phyloP scores from a whole-genome alignment of 2,113 vertebrate species.

The Tiliqua scincoides region DNA sequence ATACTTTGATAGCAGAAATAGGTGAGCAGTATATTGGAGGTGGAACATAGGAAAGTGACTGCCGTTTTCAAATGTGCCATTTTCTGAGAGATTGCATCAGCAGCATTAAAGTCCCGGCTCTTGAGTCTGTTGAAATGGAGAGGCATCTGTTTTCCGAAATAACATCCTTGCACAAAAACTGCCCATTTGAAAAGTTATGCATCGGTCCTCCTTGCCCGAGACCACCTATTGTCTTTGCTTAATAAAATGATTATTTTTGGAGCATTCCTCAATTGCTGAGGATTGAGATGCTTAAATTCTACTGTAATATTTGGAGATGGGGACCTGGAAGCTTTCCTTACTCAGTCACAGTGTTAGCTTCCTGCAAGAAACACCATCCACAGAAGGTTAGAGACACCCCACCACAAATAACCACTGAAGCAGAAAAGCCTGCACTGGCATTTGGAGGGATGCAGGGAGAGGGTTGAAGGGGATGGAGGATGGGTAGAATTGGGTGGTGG shows the following conservation, averaged over 20 bases:
- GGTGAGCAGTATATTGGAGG: neutral
- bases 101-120: conserved; percentile 15
- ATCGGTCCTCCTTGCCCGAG: neutral
- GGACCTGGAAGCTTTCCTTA: neutral
- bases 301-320: neutral
- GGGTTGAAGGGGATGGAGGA: too few species aligned
- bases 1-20: conserved; percentile 24
- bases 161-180: conserved; percentile 1
- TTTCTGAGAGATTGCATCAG: conserved; percentile 14
- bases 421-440: too few species aligned
- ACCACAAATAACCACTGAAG: too few species aligned
- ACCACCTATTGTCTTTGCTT: neutral
- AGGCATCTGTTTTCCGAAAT: neutral
- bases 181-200: neutral
- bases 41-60: neutral
- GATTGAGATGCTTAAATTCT: neutral
- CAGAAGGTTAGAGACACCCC: too few species aligned
- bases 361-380: neutral
- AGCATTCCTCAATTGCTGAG: neutral
- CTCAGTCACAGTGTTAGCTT: neutral
- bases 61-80: conserved; percentile 11
- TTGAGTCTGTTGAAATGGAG: conserved; percentile 1
- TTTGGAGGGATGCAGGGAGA: too few species aligned
- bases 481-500: too few species aligned
- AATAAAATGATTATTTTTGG: fast-evolving